Evolutionary conservation across 37 sponge, comb jelly and placozoan genomes (phyloP).

Genomic region (Mnemiopsis leidyi): DNA sequence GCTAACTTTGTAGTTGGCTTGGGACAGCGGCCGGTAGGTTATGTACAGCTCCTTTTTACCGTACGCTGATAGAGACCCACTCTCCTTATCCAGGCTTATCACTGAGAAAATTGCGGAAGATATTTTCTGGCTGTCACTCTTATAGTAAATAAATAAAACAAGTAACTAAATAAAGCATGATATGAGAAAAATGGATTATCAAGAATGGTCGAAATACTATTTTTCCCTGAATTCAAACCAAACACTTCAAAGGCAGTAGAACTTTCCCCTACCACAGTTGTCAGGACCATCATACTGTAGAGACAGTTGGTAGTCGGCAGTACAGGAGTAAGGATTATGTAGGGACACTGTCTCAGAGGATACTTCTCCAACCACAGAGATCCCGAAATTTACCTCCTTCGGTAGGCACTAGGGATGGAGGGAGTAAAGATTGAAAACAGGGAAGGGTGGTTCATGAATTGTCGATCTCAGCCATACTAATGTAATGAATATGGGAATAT

Average conservation of each 20-base stretch:
- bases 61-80: slow-evolving; percentile 30
- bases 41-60: slow-evolving; percentile 45
- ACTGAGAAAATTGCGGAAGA: not conserved
- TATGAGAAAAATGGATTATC: too few species aligned
- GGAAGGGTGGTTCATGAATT: too few species aligned
- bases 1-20: slow-evolving; percentile 13
- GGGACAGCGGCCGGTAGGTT: slow-evolving; percentile 50
- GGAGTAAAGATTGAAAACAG: too few species aligned
- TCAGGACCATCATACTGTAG: not conserved
- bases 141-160: too few species aligned
- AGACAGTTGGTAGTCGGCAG: slow-evolving; percentile 68
- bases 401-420: slow-evolving; percentile 69
- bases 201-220: too few species aligned
- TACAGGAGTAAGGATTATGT: slow-evolving; percentile 71
- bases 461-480: too few species aligned
- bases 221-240: too few species aligned
- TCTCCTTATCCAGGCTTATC: slow-evolving; percentile 27
- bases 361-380: slow-evolving; percentile 73
- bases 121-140: too few species aligned
- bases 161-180: not conserved
- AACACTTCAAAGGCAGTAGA: too few species aligned
- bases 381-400: slow-evolving; percentile 70
- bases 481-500: too few species aligned
- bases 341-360: slow-evolving; percentile 68
- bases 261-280: not conserved